phyloP scores from a whole-genome alignment of 2,113 vertebrate genomes.

The Phycodurus eques region DNA sequence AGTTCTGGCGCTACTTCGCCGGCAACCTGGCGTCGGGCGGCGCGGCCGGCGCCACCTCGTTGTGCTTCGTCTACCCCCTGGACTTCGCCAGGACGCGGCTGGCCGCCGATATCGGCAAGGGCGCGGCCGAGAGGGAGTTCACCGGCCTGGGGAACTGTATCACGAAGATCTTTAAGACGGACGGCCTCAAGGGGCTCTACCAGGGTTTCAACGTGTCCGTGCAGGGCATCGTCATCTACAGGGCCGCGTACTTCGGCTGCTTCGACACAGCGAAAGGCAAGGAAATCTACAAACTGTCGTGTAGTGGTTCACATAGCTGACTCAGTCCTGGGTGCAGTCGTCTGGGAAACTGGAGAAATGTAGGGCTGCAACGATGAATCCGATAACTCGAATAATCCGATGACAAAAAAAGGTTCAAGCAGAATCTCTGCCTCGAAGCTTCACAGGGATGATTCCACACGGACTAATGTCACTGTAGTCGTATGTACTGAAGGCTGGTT shows the following conservation, averaged over 20 bases:
- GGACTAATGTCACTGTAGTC: too few relatives aligned
- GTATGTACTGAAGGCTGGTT: too few relatives aligned
- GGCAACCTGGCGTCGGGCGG: slow-evolving; percentile 95
- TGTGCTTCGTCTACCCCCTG: slow-evolving; percentile 97
- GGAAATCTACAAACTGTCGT: not conserved
- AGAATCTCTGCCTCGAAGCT: too few relatives aligned
- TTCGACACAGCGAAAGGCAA: slow-evolving; percentile 98
- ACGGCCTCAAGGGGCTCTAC: slow-evolving; percentile 90
- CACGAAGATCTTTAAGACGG: slow-evolving; percentile 88
- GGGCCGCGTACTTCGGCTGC: slow-evolving; percentile 96
- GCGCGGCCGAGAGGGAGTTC: slow-evolving; percentile 84
- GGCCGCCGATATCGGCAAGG: slow-evolving; percentile 95
- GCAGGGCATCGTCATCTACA: slow-evolving; percentile 99
- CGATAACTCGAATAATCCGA: too few relatives aligned
- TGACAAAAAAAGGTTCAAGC: too few relatives aligned
- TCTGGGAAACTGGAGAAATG: too few relatives aligned
- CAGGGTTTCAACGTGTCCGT: slow-evolving; percentile 95
- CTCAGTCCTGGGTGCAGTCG: too few relatives aligned
- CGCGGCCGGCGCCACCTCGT: slow-evolving; percentile 92
- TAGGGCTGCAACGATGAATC: too few relatives aligned
- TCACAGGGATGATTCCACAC: too few relatives aligned
- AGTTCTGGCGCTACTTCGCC: slow-evolving; percentile 98
- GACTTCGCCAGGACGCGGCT: slow-evolving; percentile 97
- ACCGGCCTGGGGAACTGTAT: slow-evolving; percentile 89
- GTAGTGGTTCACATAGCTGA: too few relatives aligned